Percentiles rank a stretch among this genome's conserved stretches.
Conservation (phyloP, 1,140 invertebrate genomes). For the Telenomus remus region DNA sequence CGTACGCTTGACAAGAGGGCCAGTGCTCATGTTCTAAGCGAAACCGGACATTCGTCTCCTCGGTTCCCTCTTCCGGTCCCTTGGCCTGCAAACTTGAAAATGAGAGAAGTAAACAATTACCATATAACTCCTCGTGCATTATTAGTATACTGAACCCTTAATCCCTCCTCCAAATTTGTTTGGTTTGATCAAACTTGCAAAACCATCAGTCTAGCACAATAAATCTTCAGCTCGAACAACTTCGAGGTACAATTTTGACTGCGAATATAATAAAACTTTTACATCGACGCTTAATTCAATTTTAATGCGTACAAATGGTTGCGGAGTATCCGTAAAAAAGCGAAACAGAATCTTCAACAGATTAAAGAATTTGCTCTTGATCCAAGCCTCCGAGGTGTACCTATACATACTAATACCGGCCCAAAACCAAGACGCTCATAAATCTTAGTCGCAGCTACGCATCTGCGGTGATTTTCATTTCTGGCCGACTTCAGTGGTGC, state of each 20-base stretch:
- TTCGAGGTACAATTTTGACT: not conserved
- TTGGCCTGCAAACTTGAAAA: slow-evolving; percentile 40
- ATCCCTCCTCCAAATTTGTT: slow-evolving; percentile 4
- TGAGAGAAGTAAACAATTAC: slow-evolving; percentile 49
- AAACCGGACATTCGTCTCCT: slow-evolving; percentile 51
- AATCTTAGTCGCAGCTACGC: slow-evolving; percentile 70
- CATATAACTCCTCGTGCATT: slow-evolving; percentile 36
- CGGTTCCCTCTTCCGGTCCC: slow-evolving; percentile 35
- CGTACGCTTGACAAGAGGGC: slow-evolving; percentile 37
- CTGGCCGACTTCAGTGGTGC: slow-evolving; percentile 61
- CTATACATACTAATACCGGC: slow-evolving; percentile 25
- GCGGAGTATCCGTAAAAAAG: slow-evolving; percentile 29
- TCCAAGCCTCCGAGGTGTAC: slow-evolving; percentile 10
- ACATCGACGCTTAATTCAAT: slow-evolving; percentile 9
- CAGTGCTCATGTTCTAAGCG: slow-evolving; percentile 33
- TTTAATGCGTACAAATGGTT: slow-evolving; percentile 38
- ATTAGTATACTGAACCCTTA: slow-evolving; percentile 13
- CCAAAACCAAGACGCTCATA: slow-evolving; percentile 60
- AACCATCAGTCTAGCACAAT: not conserved
- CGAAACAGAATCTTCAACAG: slow-evolving; percentile 18
- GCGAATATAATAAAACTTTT: not conserved
- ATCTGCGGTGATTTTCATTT: slow-evolving; percentile 72
- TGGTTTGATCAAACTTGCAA: slow-evolving; percentile 22
- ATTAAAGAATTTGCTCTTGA: slow-evolving; percentile 34
- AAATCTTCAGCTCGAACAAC: slow-evolving; percentile 7